Conservation (phyloP, 2,797 vertebrate species). For the Anableps anableps region DNA sequence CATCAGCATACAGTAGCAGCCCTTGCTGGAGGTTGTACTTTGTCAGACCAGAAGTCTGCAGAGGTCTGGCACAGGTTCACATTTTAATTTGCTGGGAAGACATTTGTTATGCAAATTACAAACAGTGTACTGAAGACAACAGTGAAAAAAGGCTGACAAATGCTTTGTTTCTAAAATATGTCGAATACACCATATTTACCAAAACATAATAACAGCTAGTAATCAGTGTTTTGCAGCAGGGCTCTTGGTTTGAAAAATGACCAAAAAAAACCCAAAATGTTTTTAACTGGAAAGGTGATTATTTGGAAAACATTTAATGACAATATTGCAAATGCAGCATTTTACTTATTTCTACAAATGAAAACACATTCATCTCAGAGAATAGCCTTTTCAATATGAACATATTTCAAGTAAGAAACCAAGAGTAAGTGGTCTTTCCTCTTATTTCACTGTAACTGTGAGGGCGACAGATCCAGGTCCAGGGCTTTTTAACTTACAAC, state of each 20-base stretch:
- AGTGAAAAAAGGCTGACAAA: neutral
- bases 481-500: neutral
- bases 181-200: neutral
- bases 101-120: conserved; percentile 28
- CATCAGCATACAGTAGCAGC: conserved; percentile 19
- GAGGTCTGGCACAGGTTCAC: conserved; percentile 43
- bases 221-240: neutral
- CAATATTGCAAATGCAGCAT: neutral
- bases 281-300: neutral
- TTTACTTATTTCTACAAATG: neutral
- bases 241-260: neutral
- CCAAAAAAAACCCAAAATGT: neutral
- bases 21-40: conserved; percentile 31
- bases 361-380: neutral
- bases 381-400: neutral
- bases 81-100: conserved; percentile 28
- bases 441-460: neutral
- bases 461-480: neutral
- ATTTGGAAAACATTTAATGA: neutral
- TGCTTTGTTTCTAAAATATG: neutral
- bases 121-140: neutral
- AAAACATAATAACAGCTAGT: neutral
- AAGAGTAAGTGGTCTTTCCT: neutral
- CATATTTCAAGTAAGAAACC: neutral
- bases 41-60: conserved; percentile 47